Percentiles rank a stretch among this genome's conserved stretches.
Conservation (phyloP, 1,140 invertebrate genomes). For the Drosophila pseudoobscura region DNA sequence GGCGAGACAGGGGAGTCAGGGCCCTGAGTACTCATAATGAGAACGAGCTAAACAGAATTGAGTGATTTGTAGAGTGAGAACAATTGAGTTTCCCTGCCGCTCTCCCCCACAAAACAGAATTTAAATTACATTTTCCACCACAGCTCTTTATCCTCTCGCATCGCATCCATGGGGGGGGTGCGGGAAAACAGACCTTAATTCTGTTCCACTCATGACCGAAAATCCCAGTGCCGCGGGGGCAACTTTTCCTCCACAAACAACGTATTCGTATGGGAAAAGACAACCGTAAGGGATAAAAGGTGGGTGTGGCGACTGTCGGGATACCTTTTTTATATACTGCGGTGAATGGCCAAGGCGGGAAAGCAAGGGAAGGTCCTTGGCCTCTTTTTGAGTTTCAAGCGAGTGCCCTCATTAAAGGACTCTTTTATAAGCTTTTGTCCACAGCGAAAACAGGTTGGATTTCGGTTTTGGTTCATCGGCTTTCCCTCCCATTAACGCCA, state of each 20-base stretch:
- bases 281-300: slow-evolving; percentile 17
- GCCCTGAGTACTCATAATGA: slow-evolving; percentile 14
- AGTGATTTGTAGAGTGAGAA: slow-evolving; percentile 22
- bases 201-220: slow-evolving; percentile 28
- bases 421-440: too few relatives aligned
- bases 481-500: too few relatives aligned
- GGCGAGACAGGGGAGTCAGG: not conserved
- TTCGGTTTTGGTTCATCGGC: too few relatives aligned
- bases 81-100: slow-evolving; percentile 5
- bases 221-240: slow-evolving; percentile 39
- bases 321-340: not conserved
- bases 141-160: slow-evolving; percentile 7
- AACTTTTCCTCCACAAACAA: slow-evolving; percentile 38
- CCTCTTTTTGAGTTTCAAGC: too few relatives aligned
- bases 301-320: not conserved
- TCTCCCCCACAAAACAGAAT: slow-evolving; percentile 22
- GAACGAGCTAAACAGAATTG: slow-evolving; percentile 32
- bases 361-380: too few relatives aligned
- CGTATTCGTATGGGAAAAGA: not conserved
- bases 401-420: too few relatives aligned
- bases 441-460: too few relatives aligned
- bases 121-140: slow-evolving; percentile 34
- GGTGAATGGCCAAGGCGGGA: too few relatives aligned
- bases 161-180: not conserved
- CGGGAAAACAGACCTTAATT: not conserved